phyloP scores from a whole-genome alignment of 2,113 vertebrate species.

The Neotoma lepida region DNA sequence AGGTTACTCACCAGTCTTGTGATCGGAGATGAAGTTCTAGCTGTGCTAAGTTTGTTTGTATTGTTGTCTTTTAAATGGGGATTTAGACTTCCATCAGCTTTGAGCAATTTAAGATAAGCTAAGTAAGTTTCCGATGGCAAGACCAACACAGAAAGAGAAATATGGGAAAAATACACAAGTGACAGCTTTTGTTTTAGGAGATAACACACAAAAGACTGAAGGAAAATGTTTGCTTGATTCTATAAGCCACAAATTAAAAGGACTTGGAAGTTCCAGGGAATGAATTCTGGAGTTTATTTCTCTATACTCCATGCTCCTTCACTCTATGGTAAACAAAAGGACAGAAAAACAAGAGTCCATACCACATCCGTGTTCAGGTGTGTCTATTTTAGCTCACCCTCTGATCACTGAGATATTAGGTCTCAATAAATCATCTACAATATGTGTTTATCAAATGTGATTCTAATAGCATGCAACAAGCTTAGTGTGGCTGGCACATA shows the following conservation, averaged over 20 bases:
- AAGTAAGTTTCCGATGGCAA: constrained; percentile 28
- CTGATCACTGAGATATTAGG: neutral
- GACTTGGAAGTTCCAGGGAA: constrained; percentile 29
- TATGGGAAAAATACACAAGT: constrained; percentile 21
- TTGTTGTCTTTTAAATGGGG: constrained; percentile 27
- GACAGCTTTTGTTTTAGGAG: constrained; percentile 47
- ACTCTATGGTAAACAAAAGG: neutral
- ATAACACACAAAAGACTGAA: constrained; percentile 2
- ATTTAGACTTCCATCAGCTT: constrained; percentile 36
- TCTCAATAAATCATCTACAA: neutral
- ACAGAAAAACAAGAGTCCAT: neutral
- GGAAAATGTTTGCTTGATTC: neutral
- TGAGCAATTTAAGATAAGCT: constrained; percentile 40
- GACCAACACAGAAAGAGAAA: neutral
- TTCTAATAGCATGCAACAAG: neutral
- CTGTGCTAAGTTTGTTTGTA: neutral
- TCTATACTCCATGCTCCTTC: neutral
- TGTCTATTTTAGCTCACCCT: constrained; percentile 7
- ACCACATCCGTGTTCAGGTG: neutral
- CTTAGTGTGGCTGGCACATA: neutral
- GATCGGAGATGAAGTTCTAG: neutral
- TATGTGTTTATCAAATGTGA: constrained; percentile 20
- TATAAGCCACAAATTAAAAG: constrained; percentile 19
- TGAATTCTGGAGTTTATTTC: constrained; percentile 6
- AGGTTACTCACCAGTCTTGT: neutral